Evolutionary conservation across 2,888 invertebrate genomes (phyloP).

Genomic region (Andrena camellia): DNA sequence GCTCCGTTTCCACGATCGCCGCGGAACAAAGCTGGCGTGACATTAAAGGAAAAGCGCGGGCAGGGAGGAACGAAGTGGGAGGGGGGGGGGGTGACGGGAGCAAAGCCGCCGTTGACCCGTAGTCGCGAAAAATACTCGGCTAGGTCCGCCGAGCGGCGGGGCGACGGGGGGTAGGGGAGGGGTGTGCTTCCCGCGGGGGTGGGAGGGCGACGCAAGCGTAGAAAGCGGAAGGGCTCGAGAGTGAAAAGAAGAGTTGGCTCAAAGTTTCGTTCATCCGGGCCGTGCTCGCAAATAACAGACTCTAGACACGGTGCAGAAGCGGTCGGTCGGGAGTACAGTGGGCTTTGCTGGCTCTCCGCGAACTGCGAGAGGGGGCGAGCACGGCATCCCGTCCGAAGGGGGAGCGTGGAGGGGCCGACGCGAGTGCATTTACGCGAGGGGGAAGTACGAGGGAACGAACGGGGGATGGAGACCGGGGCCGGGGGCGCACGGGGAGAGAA

Average conservation of each 20-base stretch:
- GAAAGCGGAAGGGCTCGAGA: conserved; percentile 51
- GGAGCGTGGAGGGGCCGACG: conserved; percentile 19
- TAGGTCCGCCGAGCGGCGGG: not conserved
- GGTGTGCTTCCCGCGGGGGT: not conserved
- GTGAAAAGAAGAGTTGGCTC: conserved; percentile 57
- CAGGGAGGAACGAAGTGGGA: not conserved
- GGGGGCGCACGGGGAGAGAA: conserved; percentile 8
- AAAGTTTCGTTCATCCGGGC: conserved; percentile 63
- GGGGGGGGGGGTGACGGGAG: not conserved
- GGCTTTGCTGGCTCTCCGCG: conserved; percentile 49
- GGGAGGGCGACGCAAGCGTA: conserved; percentile 45
- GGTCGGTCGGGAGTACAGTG: conserved; percentile 21
- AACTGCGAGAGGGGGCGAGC: conserved; percentile 47
- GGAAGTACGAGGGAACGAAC: not conserved
- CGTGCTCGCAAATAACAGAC: conserved; percentile 65
- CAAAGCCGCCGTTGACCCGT: not conserved
- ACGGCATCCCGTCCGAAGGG: conserved; percentile 25
- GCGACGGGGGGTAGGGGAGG: not conserved
- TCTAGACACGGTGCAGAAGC: conserved; percentile 29
- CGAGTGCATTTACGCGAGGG: conserved; percentile 22
- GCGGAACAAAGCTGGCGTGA: not conserved
- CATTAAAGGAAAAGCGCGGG: conserved; percentile 1
- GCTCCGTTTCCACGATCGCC: conserved; percentile 3
- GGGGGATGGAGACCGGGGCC: not conserved
- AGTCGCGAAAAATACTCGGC: not conserved